Percentiles rank a stretch among this genome's conserved stretches.
These are phyloP conservation scores for Eilema caniola DNA, from an alignment of 2,888 invertebrate species.

Conservation along the genomic window DNA sequence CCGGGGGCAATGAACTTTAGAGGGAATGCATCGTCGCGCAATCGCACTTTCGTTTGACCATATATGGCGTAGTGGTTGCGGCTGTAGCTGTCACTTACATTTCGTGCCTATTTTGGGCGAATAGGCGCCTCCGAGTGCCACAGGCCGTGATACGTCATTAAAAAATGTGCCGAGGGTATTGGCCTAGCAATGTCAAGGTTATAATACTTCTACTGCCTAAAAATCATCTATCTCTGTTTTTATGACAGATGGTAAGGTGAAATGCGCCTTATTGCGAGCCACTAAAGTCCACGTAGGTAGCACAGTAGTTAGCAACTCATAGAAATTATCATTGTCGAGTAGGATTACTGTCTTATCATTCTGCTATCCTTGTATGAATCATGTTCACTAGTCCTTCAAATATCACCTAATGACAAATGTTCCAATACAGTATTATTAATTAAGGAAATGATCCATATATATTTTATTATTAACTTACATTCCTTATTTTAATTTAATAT, in stretches of 20 bases:
- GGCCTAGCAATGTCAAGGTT: constrained; percentile 76
- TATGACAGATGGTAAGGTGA: constrained; percentile 41
- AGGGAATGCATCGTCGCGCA: constrained; percentile 81
- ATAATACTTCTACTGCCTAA: constrained; percentile 50
- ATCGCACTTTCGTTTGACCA: constrained; percentile 80
- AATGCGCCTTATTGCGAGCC: constrained; percentile 41
- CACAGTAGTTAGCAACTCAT: constrained; percentile 26
- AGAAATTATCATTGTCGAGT: constrained; percentile 25
- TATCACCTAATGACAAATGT: background rate
- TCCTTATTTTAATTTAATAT: constrained; percentile 7
- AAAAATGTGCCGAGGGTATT: constrained; percentile 62
- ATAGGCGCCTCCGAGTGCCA: constrained; percentile 56
- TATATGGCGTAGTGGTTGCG: constrained; percentile 80
- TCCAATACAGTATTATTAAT: background rate
- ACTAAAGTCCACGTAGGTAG: constrained; percentile 42
- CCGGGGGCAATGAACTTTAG: constrained; percentile 81
- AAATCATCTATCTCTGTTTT: constrained; percentile 43
- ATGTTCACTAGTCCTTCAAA: constrained; percentile 2
- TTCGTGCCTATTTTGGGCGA: constrained; percentile 72
- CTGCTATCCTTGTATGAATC: constrained; percentile 23
- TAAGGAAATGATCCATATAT: constrained; percentile 1
- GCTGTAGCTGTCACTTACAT: constrained; percentile 68
- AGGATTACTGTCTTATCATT: constrained; percentile 43
- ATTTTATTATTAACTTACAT: constrained; percentile 1
- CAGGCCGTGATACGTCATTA: constrained; percentile 49